Percentiles rank a stretch among this genome's conserved stretches.
Evolutionary conservation across 2,888 invertebrate genomes (phyloP).

Genomic region (Psylliodes chrysocephalus): DNA sequence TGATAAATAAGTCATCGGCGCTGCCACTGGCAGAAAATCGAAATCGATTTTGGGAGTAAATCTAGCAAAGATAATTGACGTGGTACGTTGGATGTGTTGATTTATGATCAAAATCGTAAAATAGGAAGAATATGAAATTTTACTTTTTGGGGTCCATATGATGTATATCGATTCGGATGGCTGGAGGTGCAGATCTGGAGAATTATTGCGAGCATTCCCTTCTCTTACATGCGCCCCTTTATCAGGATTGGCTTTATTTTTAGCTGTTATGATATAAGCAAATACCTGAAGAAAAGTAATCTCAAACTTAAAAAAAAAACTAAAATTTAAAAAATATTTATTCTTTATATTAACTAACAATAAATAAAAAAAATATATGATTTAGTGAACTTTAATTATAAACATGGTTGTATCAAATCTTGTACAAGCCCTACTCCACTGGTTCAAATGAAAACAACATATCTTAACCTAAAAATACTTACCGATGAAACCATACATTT

Average conservation of each 20-base stretch:
- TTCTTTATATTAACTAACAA: too few relatives aligned
- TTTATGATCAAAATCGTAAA: slow-evolving; percentile 32
- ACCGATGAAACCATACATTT: too few relatives aligned
- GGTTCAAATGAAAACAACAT: too few relatives aligned
- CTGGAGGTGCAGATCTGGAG: slow-evolving; percentile 13
- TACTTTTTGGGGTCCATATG: slow-evolving; percentile 28
- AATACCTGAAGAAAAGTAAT: too few relatives aligned
- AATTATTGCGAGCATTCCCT: slow-evolving; percentile 7
- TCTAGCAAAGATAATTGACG: slow-evolving; percentile 35
- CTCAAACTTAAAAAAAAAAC: too few relatives aligned
- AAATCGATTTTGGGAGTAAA: slow-evolving; percentile 38
- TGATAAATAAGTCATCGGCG: background rate
- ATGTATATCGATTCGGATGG: slow-evolving; percentile 12
- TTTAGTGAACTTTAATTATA: too few relatives aligned
- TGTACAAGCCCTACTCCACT: too few relatives aligned
- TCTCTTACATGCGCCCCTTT: background rate
- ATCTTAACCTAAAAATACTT: too few relatives aligned
- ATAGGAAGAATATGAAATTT: slow-evolving; percentile 27
- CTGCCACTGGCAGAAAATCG: background rate
- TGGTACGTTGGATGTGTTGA: slow-evolving; percentile 24
- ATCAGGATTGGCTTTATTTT: background rate
- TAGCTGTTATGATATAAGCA: too few relatives aligned
- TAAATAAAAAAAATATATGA: too few relatives aligned
- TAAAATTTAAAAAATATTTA: too few relatives aligned
- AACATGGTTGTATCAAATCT: too few relatives aligned